Conservation (phyloP, 2,888 invertebrate species). For the Ectobius pallidus region DNA sequence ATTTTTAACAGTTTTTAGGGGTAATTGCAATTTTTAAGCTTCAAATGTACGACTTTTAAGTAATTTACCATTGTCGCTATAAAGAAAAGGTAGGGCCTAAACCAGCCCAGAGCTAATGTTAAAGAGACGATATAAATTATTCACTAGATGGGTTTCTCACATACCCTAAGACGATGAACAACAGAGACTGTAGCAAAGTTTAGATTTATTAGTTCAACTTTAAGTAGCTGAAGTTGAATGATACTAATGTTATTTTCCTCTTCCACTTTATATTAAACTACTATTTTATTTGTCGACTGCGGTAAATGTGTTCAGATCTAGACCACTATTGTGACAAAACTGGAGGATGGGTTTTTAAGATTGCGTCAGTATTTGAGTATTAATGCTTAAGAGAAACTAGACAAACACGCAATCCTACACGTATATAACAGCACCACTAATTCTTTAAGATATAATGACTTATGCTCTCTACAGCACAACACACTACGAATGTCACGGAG, state of each 20-base stretch:
- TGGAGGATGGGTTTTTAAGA: neutral
- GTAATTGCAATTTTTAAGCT: too few species aligned
- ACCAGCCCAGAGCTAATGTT: too few species aligned
- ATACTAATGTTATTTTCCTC: too few species aligned
- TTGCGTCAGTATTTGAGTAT: neutral
- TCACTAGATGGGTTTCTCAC: too few species aligned
- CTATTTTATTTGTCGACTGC: neutral
- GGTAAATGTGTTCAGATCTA: neutral
- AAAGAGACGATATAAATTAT: too few species aligned
- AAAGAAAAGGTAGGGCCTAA: too few species aligned
- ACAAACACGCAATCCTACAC: neutral
- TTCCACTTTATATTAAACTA: neutral
- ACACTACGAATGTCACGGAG: neutral
- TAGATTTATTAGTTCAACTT: neutral
- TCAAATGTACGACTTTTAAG: too few species aligned
- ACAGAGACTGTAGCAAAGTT: neutral
- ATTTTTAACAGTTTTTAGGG: too few species aligned
- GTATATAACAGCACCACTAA: neutral
- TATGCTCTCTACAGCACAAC: neutral
- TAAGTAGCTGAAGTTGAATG: constrained; percentile 7
- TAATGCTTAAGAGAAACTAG: neutral
- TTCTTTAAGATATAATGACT: constrained; percentile 11
- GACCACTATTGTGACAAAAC: neutral
- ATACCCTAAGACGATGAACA: neutral
- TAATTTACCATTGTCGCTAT: too few species aligned